Evolutionary conservation across 2,797 vertebrate genomes (phyloP), one percentile per base, ranked within the genome.

Genomic region (Oreochromis grahami): DNA sequence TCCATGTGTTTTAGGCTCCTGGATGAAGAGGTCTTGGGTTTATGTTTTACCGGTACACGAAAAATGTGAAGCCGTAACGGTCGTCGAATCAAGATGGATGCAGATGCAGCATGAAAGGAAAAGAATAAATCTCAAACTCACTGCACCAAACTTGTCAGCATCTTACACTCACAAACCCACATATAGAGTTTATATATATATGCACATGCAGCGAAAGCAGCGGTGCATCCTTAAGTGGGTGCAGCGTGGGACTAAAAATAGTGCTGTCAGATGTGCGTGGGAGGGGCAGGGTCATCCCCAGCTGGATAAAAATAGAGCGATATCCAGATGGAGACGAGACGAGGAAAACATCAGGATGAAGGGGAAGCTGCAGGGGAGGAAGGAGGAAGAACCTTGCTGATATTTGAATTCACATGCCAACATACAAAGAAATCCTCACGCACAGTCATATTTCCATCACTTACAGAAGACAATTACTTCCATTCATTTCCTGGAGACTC

Each of bases 231-330:
- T 79, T 83, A 82, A 56, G 77, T 63, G 21, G 89, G 85, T 26
- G 12, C 41, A 52, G 86, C 45, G 15, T 65, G 82, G 80, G 56
- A 43, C 95, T 96, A 96, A 94, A 94, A 95, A 97, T 96, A 96
- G 94, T 2, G 1, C 58, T 36, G 85, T 86, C 58, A 77, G 81
- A 76, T 32, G 38, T 85, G 83, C 63, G 89, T 88, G 86, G 81
- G 87, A 87, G 91, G 93, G 83, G 36, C 74, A 85, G 89, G 93
- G 93, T 95, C 92, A 93, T 94, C 90, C 88, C 90, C 80, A 80
- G 52, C 56, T 80, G 74, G 91, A 92, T 96, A 95, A 95, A 96
- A 88, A 93, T 95, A 95, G 95, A 90, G 76, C 76, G 78, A 78
- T 81, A 93, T 79, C 83, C 91, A 94, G 92, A 94, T 93, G 89